phyloP scores from a whole-genome alignment of 2,113 vertebrate species.

The Hydropotes inermis region DNA sequence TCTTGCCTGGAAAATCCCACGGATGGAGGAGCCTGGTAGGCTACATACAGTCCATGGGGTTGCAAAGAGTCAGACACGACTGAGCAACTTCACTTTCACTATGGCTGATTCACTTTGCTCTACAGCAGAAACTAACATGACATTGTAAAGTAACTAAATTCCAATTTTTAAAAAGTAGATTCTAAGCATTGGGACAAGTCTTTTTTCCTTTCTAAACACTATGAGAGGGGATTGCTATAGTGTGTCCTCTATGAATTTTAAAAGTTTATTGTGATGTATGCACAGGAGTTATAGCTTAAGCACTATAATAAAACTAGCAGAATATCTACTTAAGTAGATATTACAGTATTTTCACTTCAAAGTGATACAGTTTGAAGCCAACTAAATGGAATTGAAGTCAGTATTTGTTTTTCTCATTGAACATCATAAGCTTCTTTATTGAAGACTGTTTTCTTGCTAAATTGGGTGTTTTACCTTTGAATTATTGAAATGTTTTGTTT shows the following conservation, averaged over 20 bases:
- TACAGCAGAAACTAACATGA: background rate
- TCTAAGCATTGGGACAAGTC: background rate
- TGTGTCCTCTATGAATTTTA: background rate
- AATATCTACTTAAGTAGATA: background rate
- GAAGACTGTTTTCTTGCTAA: slow-evolving; percentile 50
- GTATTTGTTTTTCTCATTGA: background rate
- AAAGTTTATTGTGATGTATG: background rate
- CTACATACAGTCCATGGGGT: too few relatives aligned
- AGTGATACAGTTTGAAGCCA: slow-evolving; percentile 8
- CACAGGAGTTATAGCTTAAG: background rate
- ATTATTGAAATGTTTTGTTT: slow-evolving; percentile 56
- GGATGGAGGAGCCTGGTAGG: too few relatives aligned
- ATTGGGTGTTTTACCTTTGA: slow-evolving; percentile 57
- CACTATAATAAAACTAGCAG: slow-evolving; percentile 10
- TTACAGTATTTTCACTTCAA: background rate
- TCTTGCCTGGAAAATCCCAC: too few relatives aligned
- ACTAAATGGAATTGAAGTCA: slow-evolving; percentile 45
- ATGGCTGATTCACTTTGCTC: background rate
- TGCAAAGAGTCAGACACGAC: too few relatives aligned
- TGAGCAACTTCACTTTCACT: background rate
- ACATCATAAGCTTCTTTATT: slow-evolving; percentile 48
- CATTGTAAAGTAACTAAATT: background rate
- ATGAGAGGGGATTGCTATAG: background rate
- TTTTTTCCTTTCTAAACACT: background rate
- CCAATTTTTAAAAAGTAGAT: background rate